phyloP scores from a whole-genome alignment of 2,888 invertebrate species.

The Saturnia japonica region DNA sequence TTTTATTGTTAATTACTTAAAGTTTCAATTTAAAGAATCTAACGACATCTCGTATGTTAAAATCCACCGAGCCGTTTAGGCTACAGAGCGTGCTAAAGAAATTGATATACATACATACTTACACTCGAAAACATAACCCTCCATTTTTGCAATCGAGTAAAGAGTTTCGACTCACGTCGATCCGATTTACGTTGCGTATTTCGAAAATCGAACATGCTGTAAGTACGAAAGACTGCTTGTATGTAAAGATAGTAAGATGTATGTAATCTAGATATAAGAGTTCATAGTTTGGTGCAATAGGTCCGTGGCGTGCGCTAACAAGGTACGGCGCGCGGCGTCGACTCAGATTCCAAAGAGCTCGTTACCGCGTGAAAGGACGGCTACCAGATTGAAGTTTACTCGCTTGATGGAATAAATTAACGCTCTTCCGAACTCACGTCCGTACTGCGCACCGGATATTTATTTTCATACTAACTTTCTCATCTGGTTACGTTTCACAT shows the following conservation, averaged over 20 bases:
- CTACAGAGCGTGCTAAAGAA: no score
- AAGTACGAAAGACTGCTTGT: neutral
- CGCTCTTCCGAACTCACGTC: conserved; percentile 30
- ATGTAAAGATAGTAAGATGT: neutral
- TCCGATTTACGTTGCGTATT: no score
- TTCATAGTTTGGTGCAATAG: conserved; percentile 12
- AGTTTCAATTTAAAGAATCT: no score
- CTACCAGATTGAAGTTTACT: conserved; percentile 56
- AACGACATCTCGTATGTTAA: no score
- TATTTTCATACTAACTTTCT: neutral
- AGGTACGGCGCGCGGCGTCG: conserved; percentile 17
- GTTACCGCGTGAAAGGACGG: conserved; percentile 54
- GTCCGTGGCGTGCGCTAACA: conserved; percentile 21
- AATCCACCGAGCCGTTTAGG: no score
- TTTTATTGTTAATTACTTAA: no score
- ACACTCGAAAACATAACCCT: no score
- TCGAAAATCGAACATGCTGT: no score
- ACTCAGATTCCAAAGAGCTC: conserved; percentile 43
- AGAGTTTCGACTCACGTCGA: no score
- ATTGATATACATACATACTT: no score
- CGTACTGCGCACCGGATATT: neutral
- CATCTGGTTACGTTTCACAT: neutral
- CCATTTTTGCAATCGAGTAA: no score
- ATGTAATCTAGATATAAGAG: conserved; percentile 19
- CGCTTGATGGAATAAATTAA: conserved; percentile 68